Base-by-base conservation (phyloP, 2,888 invertebrate genomes). In the Osmoderma eremita region DNA sequence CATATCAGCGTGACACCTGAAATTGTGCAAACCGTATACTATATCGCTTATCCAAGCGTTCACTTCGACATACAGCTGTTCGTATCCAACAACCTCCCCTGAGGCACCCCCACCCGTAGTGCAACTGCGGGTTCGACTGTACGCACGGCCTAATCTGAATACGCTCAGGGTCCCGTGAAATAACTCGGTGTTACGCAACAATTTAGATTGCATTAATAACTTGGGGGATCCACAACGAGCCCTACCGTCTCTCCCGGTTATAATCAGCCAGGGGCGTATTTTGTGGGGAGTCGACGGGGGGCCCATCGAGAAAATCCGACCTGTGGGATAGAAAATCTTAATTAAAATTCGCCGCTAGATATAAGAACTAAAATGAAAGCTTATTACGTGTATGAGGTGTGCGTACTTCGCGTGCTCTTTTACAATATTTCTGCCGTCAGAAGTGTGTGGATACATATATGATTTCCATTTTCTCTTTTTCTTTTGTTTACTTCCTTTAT, bases 151-250 rank as follows among this genome's bases (percentile, higher is more conserved):
- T 61, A 42, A 61, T 61, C 58, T 17, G 58, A 61, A 61, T 61
- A 45, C 42, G 45, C 30, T 61, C 42, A 20, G 18, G 30, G 42
- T 45, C 41, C 42, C 48, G 10, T 51, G 63, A 51, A 63, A 63
- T 63, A 63, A 63, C 41, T 49, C 42, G 51, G 53, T 53, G 63
- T 63, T 63, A 53, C 36, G 51, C 63, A 63, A 63, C 63, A 63
- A 63, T 63, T 63, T 49, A 63, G 53, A 63, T 63, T 63, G 53
- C 41, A 63, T 63, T 53, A 63, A 53, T 63, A 51, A 53, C 38
- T 17, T 36, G 42, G 22, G 45, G 17, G 20, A 17, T 48, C 8
- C 48, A 48, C 48, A 20, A 48, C 18, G 17, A 24, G 30, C 30
- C 8, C 6, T 5, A 30, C 30, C 30, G 6, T 8, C 30, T 30